Evolutionary conservation across 2,113 vertebrate genomes (phyloP).

Genomic region (Saimiri boliviensis): DNA sequence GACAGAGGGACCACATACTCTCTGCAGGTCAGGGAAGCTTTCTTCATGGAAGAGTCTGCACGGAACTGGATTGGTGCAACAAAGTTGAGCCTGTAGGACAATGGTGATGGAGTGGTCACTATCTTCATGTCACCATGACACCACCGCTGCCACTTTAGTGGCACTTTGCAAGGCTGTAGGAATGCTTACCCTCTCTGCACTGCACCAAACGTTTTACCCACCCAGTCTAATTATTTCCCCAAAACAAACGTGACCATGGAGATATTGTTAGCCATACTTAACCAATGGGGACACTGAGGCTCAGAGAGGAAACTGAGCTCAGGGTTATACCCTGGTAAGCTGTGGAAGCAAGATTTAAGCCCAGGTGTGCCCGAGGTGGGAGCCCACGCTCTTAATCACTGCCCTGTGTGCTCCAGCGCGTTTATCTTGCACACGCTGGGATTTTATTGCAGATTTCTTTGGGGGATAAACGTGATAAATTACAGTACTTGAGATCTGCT

Average conservation of each 20-base stretch:
- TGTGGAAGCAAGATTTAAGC: neutral
- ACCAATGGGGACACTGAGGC: neutral
- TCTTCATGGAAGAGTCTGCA: neutral
- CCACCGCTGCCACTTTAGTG: accelerated
- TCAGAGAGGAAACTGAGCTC: neutral
- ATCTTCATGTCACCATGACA: accelerated
- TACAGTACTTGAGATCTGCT: slow-evolving; percentile 15
- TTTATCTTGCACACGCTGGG: neutral
- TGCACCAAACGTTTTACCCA: neutral
- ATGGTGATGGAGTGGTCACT: accelerated
- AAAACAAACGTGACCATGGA: neutral
- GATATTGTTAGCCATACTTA: neutral
- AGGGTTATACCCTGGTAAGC: neutral
- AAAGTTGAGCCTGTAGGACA: neutral
- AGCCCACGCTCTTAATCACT: neutral
- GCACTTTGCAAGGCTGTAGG: accelerated
- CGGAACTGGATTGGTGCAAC: neutral
- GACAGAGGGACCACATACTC: neutral
- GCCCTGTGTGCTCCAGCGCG: accelerated
- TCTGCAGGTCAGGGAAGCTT: neutral
- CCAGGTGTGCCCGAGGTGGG: neutral
- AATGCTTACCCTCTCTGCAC: neutral
- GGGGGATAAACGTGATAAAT: slow-evolving; percentile 52
- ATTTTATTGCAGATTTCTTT: slow-evolving; percentile 40
- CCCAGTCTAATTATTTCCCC: neutral